A percentile compares a stretch with the other conserved stretches of the same genome.
These are phyloP conservation scores for Steinernema scapterisci DNA, from an alignment of 2,888 invertebrate genomes.

Conservation along the genomic window DNA sequence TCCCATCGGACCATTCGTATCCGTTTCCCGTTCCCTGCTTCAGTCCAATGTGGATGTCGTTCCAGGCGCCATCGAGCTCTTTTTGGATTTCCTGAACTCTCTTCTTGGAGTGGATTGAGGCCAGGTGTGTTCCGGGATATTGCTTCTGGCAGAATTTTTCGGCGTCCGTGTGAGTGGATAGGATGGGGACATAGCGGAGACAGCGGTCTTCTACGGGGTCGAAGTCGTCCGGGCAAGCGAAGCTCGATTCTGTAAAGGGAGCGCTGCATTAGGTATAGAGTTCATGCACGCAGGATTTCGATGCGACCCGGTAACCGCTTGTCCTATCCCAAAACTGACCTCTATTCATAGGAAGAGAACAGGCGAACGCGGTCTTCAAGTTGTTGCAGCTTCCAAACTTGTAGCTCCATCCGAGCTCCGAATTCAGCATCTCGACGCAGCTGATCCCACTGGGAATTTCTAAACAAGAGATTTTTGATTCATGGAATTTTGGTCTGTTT, in stretches of 20 bases:
- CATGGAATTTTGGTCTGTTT: background rate
- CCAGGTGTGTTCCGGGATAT: background rate
- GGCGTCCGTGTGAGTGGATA: background rate
- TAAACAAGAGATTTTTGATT: background rate
- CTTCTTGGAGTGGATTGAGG: conserved; percentile 9
- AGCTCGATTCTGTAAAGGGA: background rate
- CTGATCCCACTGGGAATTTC: conserved; percentile 14
- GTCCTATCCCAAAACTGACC: too few species aligned
- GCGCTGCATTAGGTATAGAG: too few species aligned
- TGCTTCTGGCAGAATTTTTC: background rate
- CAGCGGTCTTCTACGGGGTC: conserved; percentile 14
- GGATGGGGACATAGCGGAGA: background rate
- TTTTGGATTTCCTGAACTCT: background rate
- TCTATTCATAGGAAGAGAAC: background rate
- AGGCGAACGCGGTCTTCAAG: conserved; percentile 1
- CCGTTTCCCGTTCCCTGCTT: background rate
- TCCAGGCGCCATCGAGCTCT: conserved; percentile 14
- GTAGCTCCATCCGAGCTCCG: conserved; percentile 12
- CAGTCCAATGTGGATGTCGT: conserved; percentile 5
- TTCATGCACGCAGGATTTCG: too few species aligned
- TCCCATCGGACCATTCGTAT: conserved; percentile 3
- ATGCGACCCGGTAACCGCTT: too few species aligned
- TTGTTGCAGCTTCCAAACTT: background rate
- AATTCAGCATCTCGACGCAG: conserved; percentile 20
- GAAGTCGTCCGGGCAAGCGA: conserved; percentile 18